Percentiles rank a stretch among this genome's conserved stretches.
phyloP scores from a whole-genome alignment of 1,140 invertebrate species.

The Habropoda laboriosa region DNA sequence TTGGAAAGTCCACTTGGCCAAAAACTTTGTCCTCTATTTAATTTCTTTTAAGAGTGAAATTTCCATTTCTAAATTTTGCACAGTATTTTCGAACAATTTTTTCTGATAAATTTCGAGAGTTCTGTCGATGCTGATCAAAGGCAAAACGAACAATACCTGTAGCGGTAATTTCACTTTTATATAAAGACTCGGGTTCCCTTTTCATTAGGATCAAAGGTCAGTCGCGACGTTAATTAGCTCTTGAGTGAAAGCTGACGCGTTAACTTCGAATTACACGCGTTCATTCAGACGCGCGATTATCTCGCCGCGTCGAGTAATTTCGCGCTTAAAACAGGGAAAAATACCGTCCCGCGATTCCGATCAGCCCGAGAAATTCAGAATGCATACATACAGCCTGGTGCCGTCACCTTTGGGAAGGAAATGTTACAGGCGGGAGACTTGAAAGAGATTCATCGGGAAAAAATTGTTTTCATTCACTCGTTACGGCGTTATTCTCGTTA shows the following conservation, averaged over 20 bases:
- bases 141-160: background rate
- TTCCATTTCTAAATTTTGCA: too few relatives aligned
- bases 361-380: background rate
- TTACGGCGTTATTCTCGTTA: too few relatives aligned
- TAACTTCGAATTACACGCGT: background rate
- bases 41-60: too few relatives aligned
- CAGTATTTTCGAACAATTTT: too few relatives aligned
- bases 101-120: too few relatives aligned
- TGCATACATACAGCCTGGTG: background rate
- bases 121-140: too few relatives aligned
- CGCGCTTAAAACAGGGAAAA: background rate
- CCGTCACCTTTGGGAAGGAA: background rate
- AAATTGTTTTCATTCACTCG: too few relatives aligned
- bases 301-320: background rate
- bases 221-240: background rate
- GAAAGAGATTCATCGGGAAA: too few relatives aligned
- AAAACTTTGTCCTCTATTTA: too few relatives aligned
- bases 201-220: background rate
- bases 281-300: background rate
- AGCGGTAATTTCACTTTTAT: slow-evolving; percentile 13
- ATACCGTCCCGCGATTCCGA: background rate
- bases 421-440: too few relatives aligned
- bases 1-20: too few relatives aligned
- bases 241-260: slow-evolving; percentile 26
- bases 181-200: background rate